These are phyloP conservation scores for Drosophila histrio DNA, from an alignment of 2,888 invertebrate species.

Conservation along the genomic window DNA sequence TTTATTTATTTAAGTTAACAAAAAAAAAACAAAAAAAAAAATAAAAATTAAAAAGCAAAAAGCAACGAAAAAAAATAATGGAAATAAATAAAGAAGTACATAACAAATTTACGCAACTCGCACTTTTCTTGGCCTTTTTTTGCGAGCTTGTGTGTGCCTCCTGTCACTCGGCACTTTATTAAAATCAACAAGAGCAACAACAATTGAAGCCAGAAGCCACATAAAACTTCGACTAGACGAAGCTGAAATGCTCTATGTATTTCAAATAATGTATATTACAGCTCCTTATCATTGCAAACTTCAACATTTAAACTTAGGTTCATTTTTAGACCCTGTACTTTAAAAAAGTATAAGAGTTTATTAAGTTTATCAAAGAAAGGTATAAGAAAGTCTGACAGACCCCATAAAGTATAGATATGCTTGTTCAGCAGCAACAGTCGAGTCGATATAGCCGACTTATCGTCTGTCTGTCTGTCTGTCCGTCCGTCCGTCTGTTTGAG, in stretches of 20 bases:
- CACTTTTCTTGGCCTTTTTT: conserved; percentile 40
- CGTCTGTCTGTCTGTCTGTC: too few species aligned
- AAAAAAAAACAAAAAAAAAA: conserved; percentile 31
- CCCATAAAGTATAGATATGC: too few species aligned
- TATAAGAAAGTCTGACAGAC: too few species aligned
- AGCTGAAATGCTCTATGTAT: neutral
- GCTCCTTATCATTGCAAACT: neutral
- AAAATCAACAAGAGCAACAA: conserved; percentile 64
- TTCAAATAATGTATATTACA: neutral
- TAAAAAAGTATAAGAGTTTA: too few species aligned
- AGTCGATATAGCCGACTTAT: too few species aligned
- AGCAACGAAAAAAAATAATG: conserved; percentile 8
- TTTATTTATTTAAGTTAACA: conserved; percentile 75
- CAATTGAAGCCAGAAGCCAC: neutral
- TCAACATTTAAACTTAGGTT: too few species aligned
- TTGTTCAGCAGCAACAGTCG: too few species aligned
- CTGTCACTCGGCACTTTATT: conserved; percentile 66
- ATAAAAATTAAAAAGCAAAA: conserved; percentile 22
- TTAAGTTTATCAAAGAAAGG: too few species aligned
- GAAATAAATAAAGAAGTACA: conserved; percentile 47
- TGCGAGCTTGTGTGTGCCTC: neutral
- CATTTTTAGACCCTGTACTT: too few species aligned
- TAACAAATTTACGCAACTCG: conserved; percentile 77
- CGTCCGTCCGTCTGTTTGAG: too few species aligned
- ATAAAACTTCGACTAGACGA: neutral